Percentiles rank a stretch among this genome's conserved stretches.
Conservation (phyloP, 2,113 vertebrate species). For the Microtus richardsoni region DNA sequence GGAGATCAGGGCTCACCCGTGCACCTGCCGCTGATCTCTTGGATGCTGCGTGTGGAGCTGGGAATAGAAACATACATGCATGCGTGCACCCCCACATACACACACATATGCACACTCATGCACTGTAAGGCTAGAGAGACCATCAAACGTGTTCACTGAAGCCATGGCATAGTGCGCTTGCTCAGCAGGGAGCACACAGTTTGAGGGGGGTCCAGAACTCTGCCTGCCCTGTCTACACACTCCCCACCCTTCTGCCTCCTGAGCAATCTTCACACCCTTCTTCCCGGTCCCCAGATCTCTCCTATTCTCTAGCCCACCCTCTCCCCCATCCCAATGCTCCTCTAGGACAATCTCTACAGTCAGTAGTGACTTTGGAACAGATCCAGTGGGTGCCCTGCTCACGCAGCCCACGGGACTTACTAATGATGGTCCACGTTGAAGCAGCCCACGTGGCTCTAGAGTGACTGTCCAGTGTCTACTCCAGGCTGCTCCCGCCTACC, state of each 20-base stretch:
- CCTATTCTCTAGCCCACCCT: background rate
- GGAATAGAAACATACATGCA: background rate
- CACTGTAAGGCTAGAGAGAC: background rate
- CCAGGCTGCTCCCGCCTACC: background rate
- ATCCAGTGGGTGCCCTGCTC: background rate
- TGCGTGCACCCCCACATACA: background rate
- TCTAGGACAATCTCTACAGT: background rate
- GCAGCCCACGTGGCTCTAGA: fast-evolving
- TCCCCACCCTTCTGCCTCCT: too few relatives aligned
- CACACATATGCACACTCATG: background rate
- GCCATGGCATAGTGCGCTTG: fast-evolving
- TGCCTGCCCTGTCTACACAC: background rate
- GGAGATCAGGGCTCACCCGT: background rate
- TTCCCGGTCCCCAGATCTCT: too few relatives aligned
- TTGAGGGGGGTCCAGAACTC: background rate
- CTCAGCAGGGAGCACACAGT: fast-evolving
- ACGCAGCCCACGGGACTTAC: background rate
- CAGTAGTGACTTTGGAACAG: background rate
- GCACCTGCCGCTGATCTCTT: background rate
- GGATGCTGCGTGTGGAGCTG: background rate
- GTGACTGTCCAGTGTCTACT: background rate
- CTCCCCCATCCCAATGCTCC: background rate
- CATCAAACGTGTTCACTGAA: fast-evolving
- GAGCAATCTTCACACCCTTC: too few relatives aligned
- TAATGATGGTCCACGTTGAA: fast-evolving